phyloP scores from a whole-genome alignment of 2,797 vertebrate species.

The Nyctalus aviator region DNA sequence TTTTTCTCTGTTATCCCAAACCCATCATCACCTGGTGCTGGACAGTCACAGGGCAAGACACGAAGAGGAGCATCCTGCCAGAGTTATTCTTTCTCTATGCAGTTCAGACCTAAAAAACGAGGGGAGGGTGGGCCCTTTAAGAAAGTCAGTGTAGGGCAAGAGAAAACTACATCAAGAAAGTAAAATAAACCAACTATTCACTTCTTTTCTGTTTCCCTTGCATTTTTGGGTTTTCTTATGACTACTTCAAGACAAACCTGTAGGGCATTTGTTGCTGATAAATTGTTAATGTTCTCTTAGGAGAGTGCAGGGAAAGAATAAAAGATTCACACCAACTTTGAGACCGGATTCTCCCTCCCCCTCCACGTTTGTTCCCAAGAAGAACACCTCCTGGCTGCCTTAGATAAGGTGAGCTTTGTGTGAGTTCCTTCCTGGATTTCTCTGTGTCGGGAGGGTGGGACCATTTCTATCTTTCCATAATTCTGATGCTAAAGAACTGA shows the following conservation, averaged over 20 bases:
- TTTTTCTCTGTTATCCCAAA: slow-evolving; percentile 13
- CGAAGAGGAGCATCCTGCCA: not conserved
- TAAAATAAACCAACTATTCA: not conserved
- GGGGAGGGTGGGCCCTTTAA: not conserved
- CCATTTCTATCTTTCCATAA: slow-evolving; percentile 7
- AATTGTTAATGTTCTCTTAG: slow-evolving; percentile 44
- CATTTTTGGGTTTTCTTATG: not conserved
- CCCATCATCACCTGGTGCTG: not conserved
- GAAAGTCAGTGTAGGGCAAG: not conserved
- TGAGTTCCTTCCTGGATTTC: not conserved
- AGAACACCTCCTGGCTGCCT: slow-evolving; percentile 11
- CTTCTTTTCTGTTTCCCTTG: not conserved
- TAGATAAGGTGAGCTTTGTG: slow-evolving; percentile 28
- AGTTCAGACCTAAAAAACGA: not conserved
- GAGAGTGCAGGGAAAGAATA: not conserved
- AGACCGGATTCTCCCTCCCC: not conserved
- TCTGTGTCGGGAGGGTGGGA: not conserved
- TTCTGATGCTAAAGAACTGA: not conserved
- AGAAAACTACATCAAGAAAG: not conserved
- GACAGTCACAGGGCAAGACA: not conserved
- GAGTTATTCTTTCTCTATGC: not conserved
- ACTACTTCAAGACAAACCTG: slow-evolving; percentile 16
- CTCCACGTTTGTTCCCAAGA: not conserved
- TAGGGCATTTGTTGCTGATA: slow-evolving; percentile 42
- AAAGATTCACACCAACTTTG: slow-evolving; percentile 19